A percentile compares a stretch with the other conserved stretches of the same genome.
phyloP scores from a whole-genome alignment of 2,113 vertebrate genomes.

The Pelmatolapia mariae region DNA sequence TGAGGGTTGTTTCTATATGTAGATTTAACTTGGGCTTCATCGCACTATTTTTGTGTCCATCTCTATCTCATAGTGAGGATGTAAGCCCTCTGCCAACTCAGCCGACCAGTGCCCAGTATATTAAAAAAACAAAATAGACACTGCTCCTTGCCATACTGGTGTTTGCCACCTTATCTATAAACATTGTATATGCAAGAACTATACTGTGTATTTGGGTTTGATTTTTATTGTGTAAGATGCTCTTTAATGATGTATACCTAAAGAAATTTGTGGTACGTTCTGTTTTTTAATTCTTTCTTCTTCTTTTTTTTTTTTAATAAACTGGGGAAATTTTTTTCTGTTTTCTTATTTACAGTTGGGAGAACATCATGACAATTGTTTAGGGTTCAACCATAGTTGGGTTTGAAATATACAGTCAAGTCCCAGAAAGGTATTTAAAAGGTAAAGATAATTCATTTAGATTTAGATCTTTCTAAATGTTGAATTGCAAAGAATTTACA shows the following conservation, averaged over 20 bases:
- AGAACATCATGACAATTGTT: neutral
- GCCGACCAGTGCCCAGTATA: neutral
- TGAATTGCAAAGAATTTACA: neutral
- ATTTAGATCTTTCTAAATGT: neutral
- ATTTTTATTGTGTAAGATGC: conserved; percentile 62
- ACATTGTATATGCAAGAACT: conserved; percentile 69
- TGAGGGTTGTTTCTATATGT: neutral
- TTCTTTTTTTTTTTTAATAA: conserved; percentile 58
- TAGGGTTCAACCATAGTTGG: neutral
- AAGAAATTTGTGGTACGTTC: conserved; percentile 70
- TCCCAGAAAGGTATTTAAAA: neutral
- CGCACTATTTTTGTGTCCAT: neutral
- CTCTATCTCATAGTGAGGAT: neutral
- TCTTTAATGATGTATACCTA: conserved; percentile 69
- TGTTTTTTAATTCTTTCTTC: conserved; percentile 56
- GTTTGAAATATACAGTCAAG: neutral
- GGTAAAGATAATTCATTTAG: too few relatives aligned
- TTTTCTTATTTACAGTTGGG: neutral
- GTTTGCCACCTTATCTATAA: conserved; percentile 41
- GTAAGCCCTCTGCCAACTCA: neutral
- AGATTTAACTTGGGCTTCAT: neutral
- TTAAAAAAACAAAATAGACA: neutral
- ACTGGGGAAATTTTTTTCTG: conserved; percentile 44
- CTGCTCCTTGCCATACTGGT: conserved; percentile 21
- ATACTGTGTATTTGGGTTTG: conserved; percentile 78